Conservation (phyloP, 2,113 vertebrate genomes). For the Sialia sialis region DNA sequence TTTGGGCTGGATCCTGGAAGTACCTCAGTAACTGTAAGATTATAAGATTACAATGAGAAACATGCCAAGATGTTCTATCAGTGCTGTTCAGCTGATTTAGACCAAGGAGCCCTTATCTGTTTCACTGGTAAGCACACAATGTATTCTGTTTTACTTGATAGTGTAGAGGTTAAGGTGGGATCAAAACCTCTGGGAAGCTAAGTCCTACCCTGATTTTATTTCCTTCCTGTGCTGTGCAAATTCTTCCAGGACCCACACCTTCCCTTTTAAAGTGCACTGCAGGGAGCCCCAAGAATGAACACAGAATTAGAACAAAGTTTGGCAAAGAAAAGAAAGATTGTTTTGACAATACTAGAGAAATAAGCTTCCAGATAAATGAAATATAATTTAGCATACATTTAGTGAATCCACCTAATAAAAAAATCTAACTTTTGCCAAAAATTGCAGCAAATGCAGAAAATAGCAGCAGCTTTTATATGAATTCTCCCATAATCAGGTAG, state of each 20-base stretch:
- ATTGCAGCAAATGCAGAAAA: background rate
- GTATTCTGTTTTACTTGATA: background rate
- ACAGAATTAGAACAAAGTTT: background rate
- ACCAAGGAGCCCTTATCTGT: background rate
- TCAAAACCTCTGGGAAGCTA: constrained; percentile 5
- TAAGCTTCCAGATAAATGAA: constrained; percentile 15
- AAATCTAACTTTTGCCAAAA: background rate
- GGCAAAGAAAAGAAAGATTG: background rate
- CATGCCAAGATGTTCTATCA: background rate
- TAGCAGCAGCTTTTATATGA: background rate
- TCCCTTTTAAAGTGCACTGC: constrained; percentile 16
- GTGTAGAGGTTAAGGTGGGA: constrained; percentile 21
- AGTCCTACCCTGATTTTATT: constrained; percentile 23
- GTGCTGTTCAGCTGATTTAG: background rate
- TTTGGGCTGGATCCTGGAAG: background rate
- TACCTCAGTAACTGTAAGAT: background rate
- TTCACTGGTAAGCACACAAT: background rate
- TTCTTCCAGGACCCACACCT: constrained; percentile 15
- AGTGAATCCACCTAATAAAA: background rate
- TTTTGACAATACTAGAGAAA: constrained; percentile 15
- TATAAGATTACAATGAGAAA: background rate
- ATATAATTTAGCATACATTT: background rate
- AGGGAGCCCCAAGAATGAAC: background rate
- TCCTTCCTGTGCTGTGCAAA: constrained; percentile 45
- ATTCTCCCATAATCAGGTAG: background rate